These are phyloP conservation scores for Cossypha heuglini DNA, from an alignment of 2,797 vertebrate species.

Conservation along the genomic window DNA sequence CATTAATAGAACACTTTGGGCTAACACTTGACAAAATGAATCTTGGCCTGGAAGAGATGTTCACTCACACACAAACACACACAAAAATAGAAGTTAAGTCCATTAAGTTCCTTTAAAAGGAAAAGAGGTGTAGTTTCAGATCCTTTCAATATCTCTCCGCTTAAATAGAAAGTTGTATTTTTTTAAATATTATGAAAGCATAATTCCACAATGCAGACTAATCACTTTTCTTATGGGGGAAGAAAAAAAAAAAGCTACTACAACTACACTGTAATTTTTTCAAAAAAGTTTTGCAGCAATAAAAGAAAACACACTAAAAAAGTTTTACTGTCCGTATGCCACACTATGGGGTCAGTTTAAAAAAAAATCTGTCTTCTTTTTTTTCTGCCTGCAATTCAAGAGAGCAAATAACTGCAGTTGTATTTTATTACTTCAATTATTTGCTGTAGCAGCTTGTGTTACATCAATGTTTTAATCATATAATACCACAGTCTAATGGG, in stretches of 20 bases:
- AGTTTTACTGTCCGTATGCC: not conserved
- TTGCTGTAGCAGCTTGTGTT: slow-evolving; percentile 51
- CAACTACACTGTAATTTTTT: not conserved
- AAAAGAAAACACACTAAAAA: not conserved
- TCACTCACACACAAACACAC: not conserved
- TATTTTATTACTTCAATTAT: slow-evolving; percentile 67
- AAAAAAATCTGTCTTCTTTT: not conserved
- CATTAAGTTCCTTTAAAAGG: slow-evolving; percentile 9
- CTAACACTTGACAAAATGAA: slow-evolving; percentile 45
- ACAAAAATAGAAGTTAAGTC: not conserved
- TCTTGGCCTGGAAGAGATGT: slow-evolving; percentile 51
- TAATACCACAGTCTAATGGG: slow-evolving; percentile 32
- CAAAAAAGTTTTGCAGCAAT: not conserved
- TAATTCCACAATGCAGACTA: not conserved
- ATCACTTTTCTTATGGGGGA: not conserved
- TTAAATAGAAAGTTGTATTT: not conserved
- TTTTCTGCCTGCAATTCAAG: slow-evolving; percentile 4
- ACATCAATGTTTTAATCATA: slow-evolving; percentile 54
- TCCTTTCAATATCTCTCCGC: not conserved
- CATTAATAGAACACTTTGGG: slow-evolving; percentile 59
- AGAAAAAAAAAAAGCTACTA: not conserved
- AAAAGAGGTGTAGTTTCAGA: not conserved
- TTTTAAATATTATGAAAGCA: not conserved
- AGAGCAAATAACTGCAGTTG: slow-evolving; percentile 45
- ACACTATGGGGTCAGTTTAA: not conserved